Conservation (phyloP, 2,888 invertebrate genomes). For the Ligdia adustata region DNA sequence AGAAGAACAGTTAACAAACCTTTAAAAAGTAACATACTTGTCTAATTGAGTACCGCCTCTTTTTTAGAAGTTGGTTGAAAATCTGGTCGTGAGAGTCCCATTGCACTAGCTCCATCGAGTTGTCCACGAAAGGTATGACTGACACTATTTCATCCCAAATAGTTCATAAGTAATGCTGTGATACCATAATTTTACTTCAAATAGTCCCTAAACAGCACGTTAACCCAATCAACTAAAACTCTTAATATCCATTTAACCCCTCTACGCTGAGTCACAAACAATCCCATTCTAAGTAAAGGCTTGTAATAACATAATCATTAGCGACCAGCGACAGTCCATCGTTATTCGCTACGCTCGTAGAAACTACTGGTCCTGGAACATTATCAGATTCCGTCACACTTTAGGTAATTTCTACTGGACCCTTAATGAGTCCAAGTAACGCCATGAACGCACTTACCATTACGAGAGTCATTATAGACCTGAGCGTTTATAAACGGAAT, state of each 20-base stretch:
- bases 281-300: slow-evolving; percentile 14
- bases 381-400: slow-evolving; percentile 81
- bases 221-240: too few species aligned
- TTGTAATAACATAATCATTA: slow-evolving; percentile 37
- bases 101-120: too few species aligned
- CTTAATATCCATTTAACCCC: background rate
- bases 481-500: slow-evolving; percentile 67
- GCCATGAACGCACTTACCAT: slow-evolving; percentile 65
- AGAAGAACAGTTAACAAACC: too few species aligned
- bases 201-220: too few species aligned
- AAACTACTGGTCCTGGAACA: slow-evolving; percentile 55
- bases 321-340: slow-evolving; percentile 34
- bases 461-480: slow-evolving; percentile 62
- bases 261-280: background rate
- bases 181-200: too few species aligned
- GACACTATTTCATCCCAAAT: too few species aligned
- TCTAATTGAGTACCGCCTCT: too few species aligned
- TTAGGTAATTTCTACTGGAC: slow-evolving; percentile 62
- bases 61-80: too few species aligned
- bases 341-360: slow-evolving; percentile 58
- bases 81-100: too few species aligned
- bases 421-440: slow-evolving; percentile 72
- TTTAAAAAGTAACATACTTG: too few species aligned
- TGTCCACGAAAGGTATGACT: too few species aligned
- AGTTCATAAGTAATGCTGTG: too few species aligned